Evolutionary conservation across 1,140 invertebrate genomes (phyloP).

Genomic region (Solenopsis invicta): DNA sequence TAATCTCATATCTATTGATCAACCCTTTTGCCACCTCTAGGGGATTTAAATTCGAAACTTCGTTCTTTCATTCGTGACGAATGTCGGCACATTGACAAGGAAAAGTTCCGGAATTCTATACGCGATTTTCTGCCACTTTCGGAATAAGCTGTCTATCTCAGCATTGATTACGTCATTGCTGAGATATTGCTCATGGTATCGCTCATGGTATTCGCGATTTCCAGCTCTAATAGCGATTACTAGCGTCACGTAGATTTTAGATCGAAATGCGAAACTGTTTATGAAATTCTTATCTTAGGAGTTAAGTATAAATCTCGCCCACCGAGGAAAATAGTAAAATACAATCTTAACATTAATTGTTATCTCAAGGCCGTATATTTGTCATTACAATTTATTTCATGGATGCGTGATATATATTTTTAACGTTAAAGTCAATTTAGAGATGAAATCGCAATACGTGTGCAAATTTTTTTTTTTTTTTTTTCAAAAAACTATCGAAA

Average conservation of each 20-base stretch:
- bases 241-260: constrained; percentile 3
- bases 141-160: constrained; percentile 18
- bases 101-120: constrained; percentile 7
- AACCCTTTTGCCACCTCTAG: neutral
- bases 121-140: constrained; percentile 34
- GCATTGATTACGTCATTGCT: neutral
- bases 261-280: constrained; percentile 37
- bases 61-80: neutral
- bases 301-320: neutral
- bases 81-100: constrained; percentile 6
- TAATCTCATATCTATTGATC: constrained; percentile 53
- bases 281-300: neutral
- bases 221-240: constrained; percentile 17
- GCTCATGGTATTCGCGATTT: constrained; percentile 35
- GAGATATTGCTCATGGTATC: constrained; percentile 10
- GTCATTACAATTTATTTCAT: neutral
- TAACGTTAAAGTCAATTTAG: neutral
- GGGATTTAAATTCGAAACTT: constrained; percentile 36
- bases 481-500: neutral
- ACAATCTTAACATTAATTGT: constrained; percentile 6
- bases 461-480: no score
- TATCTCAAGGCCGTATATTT: neutral
- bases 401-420: neutral
- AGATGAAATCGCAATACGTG: neutral
- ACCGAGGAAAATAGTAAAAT: neutral